A percentile compares a stretch with the other conserved stretches of the same genome.
Conservation (phyloP, 92 coral and sea anemone genomes). For the Zoanthus sansibaricus region DNA sequence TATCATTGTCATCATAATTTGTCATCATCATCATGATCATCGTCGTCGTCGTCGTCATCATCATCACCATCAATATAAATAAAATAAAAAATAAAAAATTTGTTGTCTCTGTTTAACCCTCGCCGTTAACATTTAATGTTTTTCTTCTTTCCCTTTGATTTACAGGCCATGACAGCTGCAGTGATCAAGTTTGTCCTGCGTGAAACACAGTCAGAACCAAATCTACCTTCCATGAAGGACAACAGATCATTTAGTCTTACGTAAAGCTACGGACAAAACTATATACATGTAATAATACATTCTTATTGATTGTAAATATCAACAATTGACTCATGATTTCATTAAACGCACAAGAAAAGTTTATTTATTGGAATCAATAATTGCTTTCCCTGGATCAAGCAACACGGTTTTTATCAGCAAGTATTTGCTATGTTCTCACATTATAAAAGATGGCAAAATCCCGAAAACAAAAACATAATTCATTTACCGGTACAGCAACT, state of each 20-base stretch:
- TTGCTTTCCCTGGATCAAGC: not conserved
- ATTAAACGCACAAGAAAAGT: not conserved
- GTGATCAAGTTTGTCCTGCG: not conserved
- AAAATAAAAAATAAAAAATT: too few relatives aligned
- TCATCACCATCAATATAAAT: not conserved
- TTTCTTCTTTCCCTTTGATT: not conserved
- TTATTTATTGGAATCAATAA: not conserved
- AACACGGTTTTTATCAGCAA: too few relatives aligned
- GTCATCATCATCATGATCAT: not conserved
- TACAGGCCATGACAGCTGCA: not conserved
- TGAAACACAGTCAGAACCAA: not conserved
- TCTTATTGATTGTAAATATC: not conserved
- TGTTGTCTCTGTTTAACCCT: not conserved
- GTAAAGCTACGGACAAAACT: not conserved
- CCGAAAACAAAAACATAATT: too few relatives aligned
- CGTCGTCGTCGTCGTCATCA: not conserved
- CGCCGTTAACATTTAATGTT: not conserved
- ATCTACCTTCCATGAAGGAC: not conserved
- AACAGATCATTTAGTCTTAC: not conserved
- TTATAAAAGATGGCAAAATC: too few relatives aligned
- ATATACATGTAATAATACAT: not conserved
- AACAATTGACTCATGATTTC: not conserved
- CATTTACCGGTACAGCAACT: too few relatives aligned
- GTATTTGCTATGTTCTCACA: too few relatives aligned
- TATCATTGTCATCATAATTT: not conserved